Evolutionary conservation across 2,113 vertebrate species (phyloP).

Genomic region (Rattus rattus): DNA sequence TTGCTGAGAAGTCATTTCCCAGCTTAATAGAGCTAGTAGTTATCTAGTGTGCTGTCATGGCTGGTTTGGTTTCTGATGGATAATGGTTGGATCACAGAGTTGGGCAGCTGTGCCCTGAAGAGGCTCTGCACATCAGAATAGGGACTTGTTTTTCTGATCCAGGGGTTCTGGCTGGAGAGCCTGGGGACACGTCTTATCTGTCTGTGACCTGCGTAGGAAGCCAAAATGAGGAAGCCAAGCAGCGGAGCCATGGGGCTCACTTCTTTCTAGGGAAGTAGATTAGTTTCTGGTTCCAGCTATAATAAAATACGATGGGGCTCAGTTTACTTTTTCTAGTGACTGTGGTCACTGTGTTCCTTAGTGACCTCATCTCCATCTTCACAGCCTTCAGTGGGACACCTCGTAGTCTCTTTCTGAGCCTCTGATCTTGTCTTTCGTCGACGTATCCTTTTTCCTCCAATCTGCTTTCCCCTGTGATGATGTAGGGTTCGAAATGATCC

Average conservation of each 20-base stretch:
- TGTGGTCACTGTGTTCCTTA: not conserved
- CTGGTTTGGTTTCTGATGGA: constrained; percentile 74
- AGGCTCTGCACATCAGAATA: not conserved
- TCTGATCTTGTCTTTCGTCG: not conserved
- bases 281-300: constrained; percentile 31
- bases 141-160: constrained; percentile 31
- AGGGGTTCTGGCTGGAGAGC: not conserved
- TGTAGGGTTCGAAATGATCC: not conserved
- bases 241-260: not conserved
- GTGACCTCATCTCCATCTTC: not conserved
- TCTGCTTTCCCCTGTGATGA: not conserved
- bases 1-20: constrained; percentile 71
- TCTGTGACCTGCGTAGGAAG: not conserved
- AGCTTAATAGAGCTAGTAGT: constrained; percentile 78
- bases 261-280: not conserved
- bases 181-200: not conserved
- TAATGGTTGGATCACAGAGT: constrained; percentile 66
- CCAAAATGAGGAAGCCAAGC: not conserved
- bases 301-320: not conserved
- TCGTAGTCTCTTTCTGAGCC: not conserved
- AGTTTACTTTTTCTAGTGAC: not conserved
- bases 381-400: not conserved
- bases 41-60: constrained; percentile 66
- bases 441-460: not conserved
- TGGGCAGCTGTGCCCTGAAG: constrained; percentile 61